These are phyloP conservation scores for Caenorhabditis tropicalis DNA, from an alignment of 1,140 invertebrate genomes.

Conservation along the genomic window DNA sequence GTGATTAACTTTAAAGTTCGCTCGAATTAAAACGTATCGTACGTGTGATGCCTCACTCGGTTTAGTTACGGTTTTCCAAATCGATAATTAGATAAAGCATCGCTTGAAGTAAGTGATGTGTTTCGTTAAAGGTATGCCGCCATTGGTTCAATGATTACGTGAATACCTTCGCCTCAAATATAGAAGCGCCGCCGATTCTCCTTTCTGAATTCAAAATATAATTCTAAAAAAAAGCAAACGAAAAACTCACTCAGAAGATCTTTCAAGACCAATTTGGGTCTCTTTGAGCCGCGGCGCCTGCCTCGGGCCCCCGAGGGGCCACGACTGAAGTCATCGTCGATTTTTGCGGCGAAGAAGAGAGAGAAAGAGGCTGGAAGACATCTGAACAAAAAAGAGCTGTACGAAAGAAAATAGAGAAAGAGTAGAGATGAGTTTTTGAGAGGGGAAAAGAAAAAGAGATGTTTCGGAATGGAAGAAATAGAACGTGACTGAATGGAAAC, in stretches of 20 bases:
- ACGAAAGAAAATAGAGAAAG: neutral
- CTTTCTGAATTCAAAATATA: neutral
- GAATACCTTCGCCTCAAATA: neutral
- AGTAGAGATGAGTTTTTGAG: neutral
- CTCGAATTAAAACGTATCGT: no score
- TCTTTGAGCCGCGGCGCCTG: neutral
- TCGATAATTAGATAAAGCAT: neutral
- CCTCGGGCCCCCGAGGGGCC: conserved; percentile 13
- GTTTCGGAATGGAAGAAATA: neutral
- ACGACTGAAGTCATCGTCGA: conserved; percentile 32
- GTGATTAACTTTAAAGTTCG: no score
- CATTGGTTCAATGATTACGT: conserved; percentile 11
- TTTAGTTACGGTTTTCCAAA: neutral
- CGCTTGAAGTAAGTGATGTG: neutral
- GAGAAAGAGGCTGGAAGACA: neutral
- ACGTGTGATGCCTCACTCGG: conserved; percentile 27
- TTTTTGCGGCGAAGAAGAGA: neutral
- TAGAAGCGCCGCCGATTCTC: neutral
- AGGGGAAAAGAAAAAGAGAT: neutral
- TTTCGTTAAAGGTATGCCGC: neutral
- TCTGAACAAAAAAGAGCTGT: neutral
- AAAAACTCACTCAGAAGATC: neutral
- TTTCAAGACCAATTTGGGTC: neutral
- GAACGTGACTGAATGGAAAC: neutral
- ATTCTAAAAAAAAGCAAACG: neutral